These are phyloP conservation scores for Drosophila carrolli DNA, from an alignment of 1,140 invertebrate species.

Conservation along the genomic window DNA sequence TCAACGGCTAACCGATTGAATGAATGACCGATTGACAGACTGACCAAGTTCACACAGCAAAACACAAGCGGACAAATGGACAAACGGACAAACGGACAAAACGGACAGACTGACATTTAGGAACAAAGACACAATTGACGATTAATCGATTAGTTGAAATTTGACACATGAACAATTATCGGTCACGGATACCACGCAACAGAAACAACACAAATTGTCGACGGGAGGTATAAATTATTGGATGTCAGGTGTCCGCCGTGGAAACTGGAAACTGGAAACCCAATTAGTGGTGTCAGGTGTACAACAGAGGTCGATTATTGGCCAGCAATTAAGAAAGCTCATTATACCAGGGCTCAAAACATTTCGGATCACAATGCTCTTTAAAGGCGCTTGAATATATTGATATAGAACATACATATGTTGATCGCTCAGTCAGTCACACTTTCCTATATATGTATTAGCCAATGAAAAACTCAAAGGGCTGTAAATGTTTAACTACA, in stretches of 20 bases:
- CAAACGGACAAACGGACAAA: neutral
- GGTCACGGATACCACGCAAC: slow-evolving; percentile 40
- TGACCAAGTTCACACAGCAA: slow-evolving; percentile 17
- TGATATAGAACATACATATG: too few species aligned
- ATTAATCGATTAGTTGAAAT: slow-evolving; percentile 69
- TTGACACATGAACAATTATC: slow-evolving; percentile 65
- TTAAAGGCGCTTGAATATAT: neutral
- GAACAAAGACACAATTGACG: slow-evolving; percentile 41
- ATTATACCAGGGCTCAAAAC: slow-evolving; percentile 1
- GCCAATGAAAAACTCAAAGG: too few species aligned
- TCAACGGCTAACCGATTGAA: slow-evolving; percentile 33
- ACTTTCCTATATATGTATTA: too few species aligned
- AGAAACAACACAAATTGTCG: slow-evolving; percentile 15
- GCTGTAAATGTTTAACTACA: too few species aligned
- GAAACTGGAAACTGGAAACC: slow-evolving; percentile 25
- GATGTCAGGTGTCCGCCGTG: neutral
- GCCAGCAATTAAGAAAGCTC: slow-evolving; percentile 9
- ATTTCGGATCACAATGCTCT: neutral
- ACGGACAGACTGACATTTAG: slow-evolving; percentile 11
- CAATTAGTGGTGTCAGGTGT: slow-evolving; percentile 44
- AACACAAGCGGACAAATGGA: slow-evolving; percentile 12
- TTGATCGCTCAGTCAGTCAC: too few species aligned
- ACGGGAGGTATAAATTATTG: slow-evolving; percentile 13
- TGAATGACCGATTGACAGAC: slow-evolving; percentile 42
- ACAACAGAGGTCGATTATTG: neutral